phyloP scores from a whole-genome alignment of 2,888 invertebrate genomes.

The Strigamia crassipes region DNA sequence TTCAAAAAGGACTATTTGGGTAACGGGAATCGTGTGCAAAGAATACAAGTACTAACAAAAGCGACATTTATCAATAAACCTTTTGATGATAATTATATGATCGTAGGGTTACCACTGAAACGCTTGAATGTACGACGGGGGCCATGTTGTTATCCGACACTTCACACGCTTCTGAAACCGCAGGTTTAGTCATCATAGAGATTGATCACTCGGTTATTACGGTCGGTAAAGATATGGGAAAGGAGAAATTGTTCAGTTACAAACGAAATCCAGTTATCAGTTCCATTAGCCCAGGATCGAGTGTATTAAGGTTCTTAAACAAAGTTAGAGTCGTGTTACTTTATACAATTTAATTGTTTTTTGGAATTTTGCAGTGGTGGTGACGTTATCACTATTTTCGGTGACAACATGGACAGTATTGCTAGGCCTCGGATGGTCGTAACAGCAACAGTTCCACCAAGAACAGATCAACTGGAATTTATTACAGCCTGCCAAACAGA shows the following conservation, averaged over 20 bases:
- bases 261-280: constrained; percentile 54
- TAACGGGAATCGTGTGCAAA: constrained; percentile 49
- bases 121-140: background rate
- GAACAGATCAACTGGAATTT: constrained; percentile 33
- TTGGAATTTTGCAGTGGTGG: constrained; percentile 55
- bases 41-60: background rate
- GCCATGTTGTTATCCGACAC: background rate
- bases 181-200: background rate
- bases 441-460: constrained; percentile 53
- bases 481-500: background rate
- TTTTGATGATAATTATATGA: background rate
- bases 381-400: constrained; percentile 55
- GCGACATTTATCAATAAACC: background rate
- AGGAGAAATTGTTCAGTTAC: constrained; percentile 50
- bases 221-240: background rate
- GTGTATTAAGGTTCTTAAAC: constrained; percentile 53
- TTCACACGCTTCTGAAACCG: background rate
- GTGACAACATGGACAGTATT: constrained; percentile 56
- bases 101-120: background rate
- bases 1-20: constrained; percentile 53
- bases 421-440: constrained; percentile 55
- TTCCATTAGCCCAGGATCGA: constrained; percentile 52
- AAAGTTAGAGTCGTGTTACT: background rate
- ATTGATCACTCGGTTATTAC: background rate
- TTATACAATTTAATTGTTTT: constrained; percentile 30